Evolutionary conservation across 1,140 invertebrate genomes (phyloP), one percentile per base, ranked within the genome.

Genomic region (Drosophila baimaii): DNA sequence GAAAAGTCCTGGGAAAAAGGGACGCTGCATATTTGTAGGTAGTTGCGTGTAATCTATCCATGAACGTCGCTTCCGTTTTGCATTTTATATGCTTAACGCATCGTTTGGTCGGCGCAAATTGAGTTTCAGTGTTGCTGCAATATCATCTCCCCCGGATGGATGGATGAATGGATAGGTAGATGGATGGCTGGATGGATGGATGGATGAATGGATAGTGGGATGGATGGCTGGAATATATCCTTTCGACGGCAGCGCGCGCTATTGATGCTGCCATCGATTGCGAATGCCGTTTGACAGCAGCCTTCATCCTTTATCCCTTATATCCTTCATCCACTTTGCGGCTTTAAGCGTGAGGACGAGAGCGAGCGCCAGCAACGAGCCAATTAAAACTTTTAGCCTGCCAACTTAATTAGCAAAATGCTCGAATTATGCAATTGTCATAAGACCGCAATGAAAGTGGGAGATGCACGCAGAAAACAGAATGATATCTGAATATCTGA

Each of bases 51-150:
- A 84, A 84, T 84, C 81, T 84, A 84, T 84, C 72, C 77, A 51
- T 84, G 72, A 84, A 80, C 81, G 79, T 69, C 49, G 81, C 77
- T 77, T 84, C 81, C 81, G 77, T 52, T 84, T 77, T 84, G 66
- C 81, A 79, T 84, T 84, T 84, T 71, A 78, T 84, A 77, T 77
- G 81, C 81, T 84, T 79, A 68, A 84, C 81, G 81, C 76, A 84
- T 83, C 81, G 81, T 79, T 83, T 84, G 61, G 65, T 41, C 41
- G 37, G 35, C 71, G 58, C 55, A 83, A 83, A 83, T 83, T 83
- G 80, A 78, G 80, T 79, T 83, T 79, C 80, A 57, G 47, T 83
- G 64, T 78, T 61, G 52, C 33, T 59, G 44, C 37, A 58, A 52
- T 64, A 62, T 72, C 58, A 35, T 17, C 56, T 52, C 51, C 51